Conservation (phyloP, 2,113 vertebrate genomes). For the Pithys albifrons region DNA sequence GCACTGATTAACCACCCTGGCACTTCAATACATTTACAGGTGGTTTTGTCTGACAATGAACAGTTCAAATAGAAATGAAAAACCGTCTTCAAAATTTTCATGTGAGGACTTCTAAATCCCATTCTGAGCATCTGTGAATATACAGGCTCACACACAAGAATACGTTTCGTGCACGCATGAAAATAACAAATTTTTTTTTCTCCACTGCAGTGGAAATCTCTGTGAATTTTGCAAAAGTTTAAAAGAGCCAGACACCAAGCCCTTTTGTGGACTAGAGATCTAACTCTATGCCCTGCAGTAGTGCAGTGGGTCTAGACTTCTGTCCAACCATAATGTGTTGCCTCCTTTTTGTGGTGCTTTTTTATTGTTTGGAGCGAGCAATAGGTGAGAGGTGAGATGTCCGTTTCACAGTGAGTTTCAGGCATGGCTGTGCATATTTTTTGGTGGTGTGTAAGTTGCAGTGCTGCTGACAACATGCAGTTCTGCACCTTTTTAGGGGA, state of each 20-base stretch:
- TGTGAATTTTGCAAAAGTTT: background rate
- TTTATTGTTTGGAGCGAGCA: background rate
- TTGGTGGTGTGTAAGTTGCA: background rate
- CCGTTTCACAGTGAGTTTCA: background rate
- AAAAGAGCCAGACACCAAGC: background rate
- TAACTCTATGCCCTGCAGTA: background rate
- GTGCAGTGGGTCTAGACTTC: background rate
- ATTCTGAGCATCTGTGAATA: background rate
- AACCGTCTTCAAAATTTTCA: background rate
- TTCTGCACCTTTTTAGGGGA: slow-evolving; percentile 25
- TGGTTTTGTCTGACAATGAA: background rate
- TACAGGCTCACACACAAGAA: too few species aligned
- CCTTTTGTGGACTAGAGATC: background rate
- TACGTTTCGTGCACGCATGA: background rate
- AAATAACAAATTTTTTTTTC: background rate
- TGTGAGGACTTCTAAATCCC: background rate
- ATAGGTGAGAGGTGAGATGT: background rate
- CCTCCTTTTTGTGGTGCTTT: background rate
- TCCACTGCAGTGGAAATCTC: background rate
- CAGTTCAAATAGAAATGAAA: background rate
- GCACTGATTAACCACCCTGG: background rate
- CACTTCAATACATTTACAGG: background rate
- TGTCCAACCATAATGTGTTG: background rate
- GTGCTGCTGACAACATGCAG: background rate
- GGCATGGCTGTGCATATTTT: background rate